Evolutionary conservation across 2,888 invertebrate genomes (phyloP).

Genomic region (Brachylomia viminalis): DNA sequence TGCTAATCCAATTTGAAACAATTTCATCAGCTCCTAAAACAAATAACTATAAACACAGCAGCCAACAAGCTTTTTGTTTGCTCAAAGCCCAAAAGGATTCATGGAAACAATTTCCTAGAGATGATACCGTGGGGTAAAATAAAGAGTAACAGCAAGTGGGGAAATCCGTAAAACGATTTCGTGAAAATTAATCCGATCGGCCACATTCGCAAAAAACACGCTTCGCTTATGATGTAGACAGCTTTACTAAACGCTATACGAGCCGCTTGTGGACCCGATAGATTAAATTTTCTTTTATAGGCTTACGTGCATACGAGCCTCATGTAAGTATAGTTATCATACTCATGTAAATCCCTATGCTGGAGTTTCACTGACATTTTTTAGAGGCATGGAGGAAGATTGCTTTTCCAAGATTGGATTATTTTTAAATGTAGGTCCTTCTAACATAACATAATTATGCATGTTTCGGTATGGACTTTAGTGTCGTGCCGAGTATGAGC

Average conservation of each 20-base stretch:
- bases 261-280: slow-evolving; percentile 51
- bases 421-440: slow-evolving; percentile 11
- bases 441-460: neutral
- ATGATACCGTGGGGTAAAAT: slow-evolving; percentile 88
- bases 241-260: slow-evolving; percentile 58
- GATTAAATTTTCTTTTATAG: slow-evolving; percentile 60
- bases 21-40: slow-evolving; percentile 58
- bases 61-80: slow-evolving; percentile 75
- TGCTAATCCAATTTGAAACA: slow-evolving; percentile 57
- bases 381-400: slow-evolving; percentile 18
- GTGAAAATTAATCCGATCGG: slow-evolving; percentile 87
- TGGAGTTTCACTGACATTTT: slow-evolving; percentile 34
- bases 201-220: slow-evolving; percentile 70
- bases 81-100: slow-evolving; percentile 79
- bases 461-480: slow-evolving; percentile 1
- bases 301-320: slow-evolving; percentile 30
- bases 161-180: slow-evolving; percentile 86
- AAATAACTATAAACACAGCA: slow-evolving; percentile 64
- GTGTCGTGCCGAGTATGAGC: neutral
- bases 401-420: slow-evolving; percentile 34
- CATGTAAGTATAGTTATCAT: slow-evolving; percentile 38
- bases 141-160: slow-evolving; percentile 86
- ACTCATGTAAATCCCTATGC: slow-evolving; percentile 34
- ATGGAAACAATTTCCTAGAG: slow-evolving; percentile 86
- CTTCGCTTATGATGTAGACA: slow-evolving; percentile 61